These are phyloP conservation scores for Brachyptera risi DNA, from an alignment of 2,888 invertebrate genomes.

Conservation along the genomic window DNA sequence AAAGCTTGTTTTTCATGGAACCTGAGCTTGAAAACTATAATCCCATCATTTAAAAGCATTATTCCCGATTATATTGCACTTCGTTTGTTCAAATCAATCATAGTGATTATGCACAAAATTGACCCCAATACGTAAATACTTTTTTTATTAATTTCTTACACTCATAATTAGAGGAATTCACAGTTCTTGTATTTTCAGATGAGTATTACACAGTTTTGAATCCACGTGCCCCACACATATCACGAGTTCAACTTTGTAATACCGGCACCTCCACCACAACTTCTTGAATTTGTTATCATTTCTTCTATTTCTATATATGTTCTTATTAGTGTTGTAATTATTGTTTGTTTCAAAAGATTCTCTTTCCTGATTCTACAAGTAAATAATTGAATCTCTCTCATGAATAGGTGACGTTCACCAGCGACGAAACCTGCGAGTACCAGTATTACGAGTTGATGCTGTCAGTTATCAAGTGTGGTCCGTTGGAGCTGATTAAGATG, in stretches of 20 bases:
- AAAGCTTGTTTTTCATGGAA: not conserved
- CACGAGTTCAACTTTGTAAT: not conserved
- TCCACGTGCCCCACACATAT: too few species aligned
- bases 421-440: constrained; percentile 42
- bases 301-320: not conserved
- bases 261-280: not conserved
- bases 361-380: too few species aligned
- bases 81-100: too few species aligned
- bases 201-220: too few species aligned
- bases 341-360: not conserved
- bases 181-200: too few species aligned
- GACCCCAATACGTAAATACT: too few species aligned
- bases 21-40: not conserved
- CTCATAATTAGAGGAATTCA: too few species aligned
- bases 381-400: not conserved
- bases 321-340: not conserved
- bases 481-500: constrained; percentile 40
- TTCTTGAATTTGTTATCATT: not conserved
- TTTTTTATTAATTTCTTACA: too few species aligned
- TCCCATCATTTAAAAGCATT: too few species aligned
- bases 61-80: too few species aligned
- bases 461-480: constrained; percentile 39
- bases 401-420: constrained; percentile 43
- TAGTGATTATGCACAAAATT: too few species aligned
- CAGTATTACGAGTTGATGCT: constrained; percentile 41